Conservation (phyloP, 2,113 vertebrate genomes). For the Salvelinus alpinus region DNA sequence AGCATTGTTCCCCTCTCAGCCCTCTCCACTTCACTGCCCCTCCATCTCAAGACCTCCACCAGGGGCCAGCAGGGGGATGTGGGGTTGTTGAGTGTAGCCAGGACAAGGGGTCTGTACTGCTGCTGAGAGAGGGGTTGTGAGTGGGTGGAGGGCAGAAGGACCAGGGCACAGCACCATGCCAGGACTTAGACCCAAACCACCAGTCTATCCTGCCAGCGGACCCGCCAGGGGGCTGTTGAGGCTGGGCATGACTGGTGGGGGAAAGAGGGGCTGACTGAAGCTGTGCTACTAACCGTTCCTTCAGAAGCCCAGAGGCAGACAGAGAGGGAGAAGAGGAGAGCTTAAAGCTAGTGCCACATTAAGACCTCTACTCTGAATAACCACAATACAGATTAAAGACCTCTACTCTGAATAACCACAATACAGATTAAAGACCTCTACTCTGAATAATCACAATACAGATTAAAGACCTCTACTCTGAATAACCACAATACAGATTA, state of each 20-base stretch:
- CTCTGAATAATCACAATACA: too few species aligned
- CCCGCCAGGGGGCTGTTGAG: constrained; percentile 56
- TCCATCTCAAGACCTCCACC: constrained; percentile 31
- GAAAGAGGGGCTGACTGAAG: constrained; percentile 41
- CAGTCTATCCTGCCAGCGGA: constrained; percentile 48
- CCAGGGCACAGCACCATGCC: constrained; percentile 58
- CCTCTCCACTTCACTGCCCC: constrained; percentile 68
- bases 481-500: too few species aligned
- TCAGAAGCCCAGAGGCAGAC: too few species aligned
- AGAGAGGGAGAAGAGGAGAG: neutral
- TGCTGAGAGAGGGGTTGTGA: constrained; percentile 11
- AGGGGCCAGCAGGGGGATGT: constrained; percentile 54
- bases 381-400: too few species aligned
- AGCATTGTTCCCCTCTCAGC: constrained; percentile 73
- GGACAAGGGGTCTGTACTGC: neutral
- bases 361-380: constrained; percentile 36
- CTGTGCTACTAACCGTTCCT: constrained; percentile 35
- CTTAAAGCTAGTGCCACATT: constrained; percentile 34
- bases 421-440: too few species aligned
- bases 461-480: constrained; percentile 40
- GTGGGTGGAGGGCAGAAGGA: constrained; percentile 33
- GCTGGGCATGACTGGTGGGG: constrained; percentile 61
- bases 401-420: too few species aligned
- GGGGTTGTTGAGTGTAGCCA: constrained; percentile 8
- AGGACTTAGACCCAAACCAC: constrained; percentile 60